Conservation (phyloP, 2,113 vertebrate genomes). For the Galemys pyrenaicus region DNA sequence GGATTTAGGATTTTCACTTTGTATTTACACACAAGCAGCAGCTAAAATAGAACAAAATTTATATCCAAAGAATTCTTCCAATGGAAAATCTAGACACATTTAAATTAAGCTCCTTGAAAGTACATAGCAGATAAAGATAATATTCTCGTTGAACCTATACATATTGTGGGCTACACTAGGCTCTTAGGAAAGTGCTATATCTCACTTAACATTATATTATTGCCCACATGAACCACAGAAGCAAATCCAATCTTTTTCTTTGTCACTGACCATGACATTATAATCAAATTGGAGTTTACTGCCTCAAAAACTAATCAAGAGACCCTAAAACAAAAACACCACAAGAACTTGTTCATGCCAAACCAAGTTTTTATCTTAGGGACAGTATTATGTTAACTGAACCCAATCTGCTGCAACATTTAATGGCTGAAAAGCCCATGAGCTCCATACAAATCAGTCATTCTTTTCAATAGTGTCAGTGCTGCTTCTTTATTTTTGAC, state of each 20-base stretch:
- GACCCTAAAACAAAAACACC: constrained; percentile 27
- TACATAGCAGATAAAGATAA: not conserved
- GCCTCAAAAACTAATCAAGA: not conserved
- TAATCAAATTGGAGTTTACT: not conserved
- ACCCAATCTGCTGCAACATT: not conserved
- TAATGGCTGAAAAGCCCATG: not conserved
- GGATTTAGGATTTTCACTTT: not conserved
- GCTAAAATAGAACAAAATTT: constrained; percentile 11
- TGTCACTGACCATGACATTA: not conserved
- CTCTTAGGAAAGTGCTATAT: not conserved
- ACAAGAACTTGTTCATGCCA: not conserved
- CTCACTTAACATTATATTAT: constrained; percentile 4
- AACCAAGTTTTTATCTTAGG: not conserved
- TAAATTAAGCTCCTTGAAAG: not conserved
- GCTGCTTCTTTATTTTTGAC: not conserved
- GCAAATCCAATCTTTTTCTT: not conserved
- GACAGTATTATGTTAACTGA: not conserved
- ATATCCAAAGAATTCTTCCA: not conserved
- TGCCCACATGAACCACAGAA: not conserved
- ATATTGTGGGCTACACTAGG: not conserved
- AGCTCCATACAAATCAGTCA: constrained; percentile 19
- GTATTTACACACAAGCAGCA: not conserved
- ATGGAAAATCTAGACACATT: not conserved
- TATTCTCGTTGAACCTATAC: not conserved
- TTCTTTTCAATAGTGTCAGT: constrained; percentile 4